Conservation (phyloP, 2,888 invertebrate genomes). For the Petrolisthes manimaculis region DNA sequence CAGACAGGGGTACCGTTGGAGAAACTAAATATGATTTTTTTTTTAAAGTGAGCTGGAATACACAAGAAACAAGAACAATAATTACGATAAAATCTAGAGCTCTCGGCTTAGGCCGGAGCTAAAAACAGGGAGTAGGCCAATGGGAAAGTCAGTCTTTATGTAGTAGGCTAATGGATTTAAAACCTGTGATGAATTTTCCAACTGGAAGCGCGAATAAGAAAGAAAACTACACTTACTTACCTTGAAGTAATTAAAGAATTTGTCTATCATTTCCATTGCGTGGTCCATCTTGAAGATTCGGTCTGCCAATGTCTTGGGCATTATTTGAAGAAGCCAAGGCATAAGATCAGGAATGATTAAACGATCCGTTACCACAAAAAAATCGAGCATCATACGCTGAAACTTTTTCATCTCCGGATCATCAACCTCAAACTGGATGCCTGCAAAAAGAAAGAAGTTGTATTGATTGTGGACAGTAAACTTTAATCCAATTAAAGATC, state of each 20-base stretch:
- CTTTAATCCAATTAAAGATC: not conserved
- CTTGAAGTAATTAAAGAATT: not conserved
- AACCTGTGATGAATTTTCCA: too few species aligned
- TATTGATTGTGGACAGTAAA: not conserved
- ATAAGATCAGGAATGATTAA: not conserved
- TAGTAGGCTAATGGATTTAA: too few species aligned
- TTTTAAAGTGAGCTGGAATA: too few species aligned
- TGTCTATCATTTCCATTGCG: not conserved
- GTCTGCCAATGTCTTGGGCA: not conserved
- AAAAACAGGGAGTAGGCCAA: too few species aligned
- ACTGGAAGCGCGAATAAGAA: too few species aligned
- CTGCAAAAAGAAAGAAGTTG: not conserved
- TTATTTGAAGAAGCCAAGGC: slow-evolving; percentile 16
- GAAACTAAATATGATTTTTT: too few species aligned
- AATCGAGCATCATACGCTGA: not conserved
- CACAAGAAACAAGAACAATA: too few species aligned
- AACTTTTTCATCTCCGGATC: not conserved
- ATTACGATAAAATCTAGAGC: too few species aligned
- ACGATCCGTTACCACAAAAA: not conserved
- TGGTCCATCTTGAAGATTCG: not conserved
- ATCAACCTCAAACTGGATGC: not conserved
- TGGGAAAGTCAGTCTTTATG: too few species aligned
- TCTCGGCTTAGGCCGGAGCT: too few species aligned
- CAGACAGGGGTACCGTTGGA: too few species aligned
- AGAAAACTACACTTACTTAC: not conserved